These are phyloP conservation scores for Numenius arquata DNA, from an alignment of 2,113 vertebrate species.

Conservation along the genomic window DNA sequence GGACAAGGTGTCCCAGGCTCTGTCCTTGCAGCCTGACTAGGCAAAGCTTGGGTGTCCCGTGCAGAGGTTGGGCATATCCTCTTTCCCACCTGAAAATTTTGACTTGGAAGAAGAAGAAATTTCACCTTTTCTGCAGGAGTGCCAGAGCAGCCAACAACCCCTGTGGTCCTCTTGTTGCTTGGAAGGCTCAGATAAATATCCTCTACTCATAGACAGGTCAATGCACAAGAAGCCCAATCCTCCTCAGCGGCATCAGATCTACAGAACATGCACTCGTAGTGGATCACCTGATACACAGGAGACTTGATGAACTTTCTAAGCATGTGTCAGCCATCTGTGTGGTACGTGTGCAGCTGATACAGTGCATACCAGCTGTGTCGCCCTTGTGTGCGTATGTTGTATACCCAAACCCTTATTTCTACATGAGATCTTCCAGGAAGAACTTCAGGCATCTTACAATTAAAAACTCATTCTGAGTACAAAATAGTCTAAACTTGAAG, in stretches of 20 bases:
- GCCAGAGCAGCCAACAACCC: not conserved
- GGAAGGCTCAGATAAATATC: not conserved
- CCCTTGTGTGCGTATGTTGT: not conserved
- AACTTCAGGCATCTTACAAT: not conserved
- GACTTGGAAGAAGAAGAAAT: not conserved
- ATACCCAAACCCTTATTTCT: not conserved
- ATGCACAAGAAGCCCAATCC: accelerated
- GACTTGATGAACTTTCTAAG: not conserved
- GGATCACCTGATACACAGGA: not conserved
- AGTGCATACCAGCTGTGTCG: not conserved
- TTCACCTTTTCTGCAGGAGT: not conserved
- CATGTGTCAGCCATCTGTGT: not conserved
- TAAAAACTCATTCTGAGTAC: not conserved
- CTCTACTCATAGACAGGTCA: not conserved
- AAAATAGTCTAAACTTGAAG: not conserved
- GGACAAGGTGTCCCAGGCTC: not conserved
- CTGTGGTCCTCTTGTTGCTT: not conserved
- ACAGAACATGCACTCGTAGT: not conserved
- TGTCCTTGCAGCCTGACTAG: not conserved
- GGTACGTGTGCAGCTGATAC: not conserved
- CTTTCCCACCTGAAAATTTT: not conserved
- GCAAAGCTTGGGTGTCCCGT: not conserved
- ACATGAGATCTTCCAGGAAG: not conserved
- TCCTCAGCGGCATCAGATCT: not conserved
- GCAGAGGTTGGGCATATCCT: not conserved